phyloP scores from a whole-genome alignment of 2,888 invertebrate genomes.

The Lobophora halterata region DNA sequence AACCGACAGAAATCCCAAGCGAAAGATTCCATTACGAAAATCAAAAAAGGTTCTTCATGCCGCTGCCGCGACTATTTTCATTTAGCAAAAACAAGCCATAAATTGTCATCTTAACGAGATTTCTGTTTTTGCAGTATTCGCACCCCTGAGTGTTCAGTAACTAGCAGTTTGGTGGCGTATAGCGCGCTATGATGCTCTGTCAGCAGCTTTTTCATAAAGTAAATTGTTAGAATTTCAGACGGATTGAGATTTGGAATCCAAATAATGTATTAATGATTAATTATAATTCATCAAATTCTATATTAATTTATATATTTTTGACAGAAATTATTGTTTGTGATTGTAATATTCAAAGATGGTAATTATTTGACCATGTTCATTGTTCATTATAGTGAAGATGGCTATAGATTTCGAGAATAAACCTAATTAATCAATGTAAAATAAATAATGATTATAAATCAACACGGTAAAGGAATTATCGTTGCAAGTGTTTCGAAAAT shows the following conservation, averaged over 20 bases:
- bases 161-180: constrained; percentile 55
- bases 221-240: not conserved
- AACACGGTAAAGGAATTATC: no score
- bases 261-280: constrained; percentile 2
- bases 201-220: constrained; percentile 43
- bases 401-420: no score
- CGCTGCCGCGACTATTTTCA: constrained; percentile 78
- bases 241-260: not conserved
- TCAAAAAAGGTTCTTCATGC: constrained; percentile 79
- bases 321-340: no score
- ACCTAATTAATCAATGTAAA: no score
- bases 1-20: constrained; percentile 75
- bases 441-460: no score
- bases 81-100: constrained; percentile 81
- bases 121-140: constrained; percentile 78
- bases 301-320: no score
- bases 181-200: constrained; percentile 43
- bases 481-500: no score
- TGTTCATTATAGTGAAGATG: no score
- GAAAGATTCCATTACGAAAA: constrained; percentile 80
- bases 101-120: constrained; percentile 81
- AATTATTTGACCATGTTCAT: no score
- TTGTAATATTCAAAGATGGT: no score
- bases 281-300: constrained; percentile 5
- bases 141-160: constrained; percentile 63